Evolutionary conservation across 2,797 vertebrate species (phyloP).

Genomic region (Alcedo quadribrachys): DNA sequence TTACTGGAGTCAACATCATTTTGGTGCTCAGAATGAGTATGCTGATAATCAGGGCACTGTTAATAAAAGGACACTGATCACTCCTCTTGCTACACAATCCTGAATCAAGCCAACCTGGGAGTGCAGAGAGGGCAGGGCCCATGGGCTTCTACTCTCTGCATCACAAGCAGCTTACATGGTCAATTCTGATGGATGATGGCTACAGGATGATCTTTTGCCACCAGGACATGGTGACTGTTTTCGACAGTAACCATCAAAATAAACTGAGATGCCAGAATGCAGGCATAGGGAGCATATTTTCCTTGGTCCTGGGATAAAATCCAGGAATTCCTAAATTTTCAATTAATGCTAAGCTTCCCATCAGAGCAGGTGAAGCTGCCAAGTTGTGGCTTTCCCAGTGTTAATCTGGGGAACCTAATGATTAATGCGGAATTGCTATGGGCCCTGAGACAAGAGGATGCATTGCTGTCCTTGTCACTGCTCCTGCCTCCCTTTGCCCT

Average conservation of each 20-base stretch:
- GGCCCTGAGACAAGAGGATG: neutral
- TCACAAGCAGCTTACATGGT: neutral
- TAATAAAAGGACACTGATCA: neutral
- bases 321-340: slow-evolving; percentile 34
- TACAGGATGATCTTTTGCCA: fast-evolving
- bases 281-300: fast-evolving
- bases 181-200: neutral
- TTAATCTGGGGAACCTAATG: neutral
- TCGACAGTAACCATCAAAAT: neutral
- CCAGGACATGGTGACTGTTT: neutral
- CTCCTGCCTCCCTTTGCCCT: neutral
- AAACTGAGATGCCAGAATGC: fast-evolving
- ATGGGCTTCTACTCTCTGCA: neutral
- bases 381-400: neutral
- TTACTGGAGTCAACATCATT: neutral
- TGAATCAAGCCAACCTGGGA: neutral
- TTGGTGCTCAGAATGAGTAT: neutral
- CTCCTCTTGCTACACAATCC: fast-evolving
- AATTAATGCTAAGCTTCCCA: neutral
- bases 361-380: neutral
- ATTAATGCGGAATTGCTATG: neutral
- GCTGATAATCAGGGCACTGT: neutral
- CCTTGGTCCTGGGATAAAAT: neutral
- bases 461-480: neutral
- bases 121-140: neutral